A percentile compares a stretch with the other conserved stretches of the same genome.
These are phyloP conservation scores for Harmothoe impar DNA, from an alignment of 2,888 invertebrate genomes.

Conservation along the genomic window DNA sequence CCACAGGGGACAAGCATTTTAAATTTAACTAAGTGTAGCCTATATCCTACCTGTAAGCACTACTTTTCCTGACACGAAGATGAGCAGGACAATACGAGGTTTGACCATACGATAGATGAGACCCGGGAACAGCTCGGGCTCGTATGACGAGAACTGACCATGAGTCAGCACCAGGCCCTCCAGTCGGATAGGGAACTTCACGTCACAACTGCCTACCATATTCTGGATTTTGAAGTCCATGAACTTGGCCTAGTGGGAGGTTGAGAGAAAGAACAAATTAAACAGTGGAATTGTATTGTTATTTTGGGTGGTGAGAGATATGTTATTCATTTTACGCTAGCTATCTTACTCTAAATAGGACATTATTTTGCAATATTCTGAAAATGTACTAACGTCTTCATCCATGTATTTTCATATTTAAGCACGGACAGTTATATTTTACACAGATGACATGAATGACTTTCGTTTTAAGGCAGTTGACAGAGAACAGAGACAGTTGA, in stretches of 20 bases:
- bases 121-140: constrained; percentile 99
- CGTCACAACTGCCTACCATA: constrained; percentile 94
- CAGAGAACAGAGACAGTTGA: too few species aligned
- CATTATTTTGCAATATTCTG: too few species aligned
- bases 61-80: constrained; percentile 99
- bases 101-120: constrained; percentile 98
- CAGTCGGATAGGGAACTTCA: constrained; percentile 92
- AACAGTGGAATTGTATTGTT: neutral
- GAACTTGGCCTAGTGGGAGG: constrained; percentile 87
- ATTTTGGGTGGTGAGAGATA: too few species aligned
- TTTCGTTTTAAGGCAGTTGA: too few species aligned
- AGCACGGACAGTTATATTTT: too few species aligned
- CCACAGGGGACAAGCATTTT: too few species aligned
- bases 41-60: constrained; percentile 90
- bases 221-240: constrained; percentile 92
- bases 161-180: constrained; percentile 92
- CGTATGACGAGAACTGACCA: constrained; percentile 93
- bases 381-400: too few species aligned
- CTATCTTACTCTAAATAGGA: too few species aligned
- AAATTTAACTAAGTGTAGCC: too few species aligned
- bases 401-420: too few species aligned
- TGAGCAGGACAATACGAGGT: constrained; percentile 96
- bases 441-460: too few species aligned
- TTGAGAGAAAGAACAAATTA: constrained; percentile 62
- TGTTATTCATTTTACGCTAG: too few species aligned